phyloP scores from a whole-genome alignment of 2,113 vertebrate genomes.

The Danio rerio region GRCz12tu NC_133181.1:53020501-53021000 shows the following conservation, averaged over 20 bases:
- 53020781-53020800: not conserved
- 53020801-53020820: conserved; percentile 1
- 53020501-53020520: too few species aligned
- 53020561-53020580: too few species aligned
- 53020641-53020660: not conserved
- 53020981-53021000: not conserved
- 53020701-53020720: not conserved
- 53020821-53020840: not conserved
- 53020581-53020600: too few species aligned
- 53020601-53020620: not conserved
- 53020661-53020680: not conserved
- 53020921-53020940: conserved; percentile 6
- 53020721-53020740: not conserved
- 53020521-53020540: too few species aligned
- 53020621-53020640: not conserved
- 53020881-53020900: conserved; percentile 17
- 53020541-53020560: too few species aligned
- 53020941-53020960: conserved; percentile 6
- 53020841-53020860: conserved; percentile 33
- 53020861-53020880: conserved; percentile 31
- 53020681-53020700: conserved; percentile 11
- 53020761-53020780: conserved; percentile 33
- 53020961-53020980: conserved; percentile 17
- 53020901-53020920: not conserved
- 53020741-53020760: conserved; percentile 35